These are phyloP conservation scores for Lates japonicus DNA, from an alignment of 2,797 vertebrate species.

Conservation along the genomic window DNA sequence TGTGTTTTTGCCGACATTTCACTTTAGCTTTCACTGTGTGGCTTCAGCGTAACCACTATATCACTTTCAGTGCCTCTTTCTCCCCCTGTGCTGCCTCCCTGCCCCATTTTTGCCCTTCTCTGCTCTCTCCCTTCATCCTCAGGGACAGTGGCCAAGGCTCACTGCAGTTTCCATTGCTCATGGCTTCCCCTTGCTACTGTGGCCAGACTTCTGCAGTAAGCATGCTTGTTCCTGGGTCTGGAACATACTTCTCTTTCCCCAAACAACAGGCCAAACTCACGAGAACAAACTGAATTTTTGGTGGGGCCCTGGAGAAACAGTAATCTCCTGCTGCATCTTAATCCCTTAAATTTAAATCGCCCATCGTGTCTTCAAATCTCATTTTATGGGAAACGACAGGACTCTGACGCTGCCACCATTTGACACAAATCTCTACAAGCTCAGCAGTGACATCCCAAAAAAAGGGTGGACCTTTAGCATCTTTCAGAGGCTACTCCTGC, in stretches of 20 bases:
- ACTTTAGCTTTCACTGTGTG: slow-evolving; percentile 48
- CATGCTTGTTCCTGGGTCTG: slow-evolving; percentile 54
- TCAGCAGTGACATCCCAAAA: neutral
- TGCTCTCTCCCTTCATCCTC: slow-evolving; percentile 56
- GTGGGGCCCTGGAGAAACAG: neutral
- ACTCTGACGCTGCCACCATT: neutral
- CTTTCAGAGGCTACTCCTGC: slow-evolving; percentile 11
- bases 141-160: slow-evolving; percentile 70
- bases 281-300: neutral
- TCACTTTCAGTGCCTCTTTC: slow-evolving; percentile 42
- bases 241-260: slow-evolving; percentile 56
- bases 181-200: slow-evolving; percentile 76
- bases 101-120: slow-evolving; percentile 59
- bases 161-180: slow-evolving; percentile 85
- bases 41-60: slow-evolving; percentile 42
- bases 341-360: neutral
- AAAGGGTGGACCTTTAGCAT: neutral
- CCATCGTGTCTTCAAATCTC: neutral
- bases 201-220: slow-evolving; percentile 67
- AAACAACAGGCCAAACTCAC: slow-evolving; percentile 37
- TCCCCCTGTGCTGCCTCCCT: slow-evolving; percentile 29
- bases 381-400: neutral
- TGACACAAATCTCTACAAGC: neutral
- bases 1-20: slow-evolving; percentile 58
- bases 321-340: neutral